These are phyloP conservation scores for Chaetura pelagica DNA, from an alignment of 2,113 vertebrate species.

Conservation along the genomic window DNA sequence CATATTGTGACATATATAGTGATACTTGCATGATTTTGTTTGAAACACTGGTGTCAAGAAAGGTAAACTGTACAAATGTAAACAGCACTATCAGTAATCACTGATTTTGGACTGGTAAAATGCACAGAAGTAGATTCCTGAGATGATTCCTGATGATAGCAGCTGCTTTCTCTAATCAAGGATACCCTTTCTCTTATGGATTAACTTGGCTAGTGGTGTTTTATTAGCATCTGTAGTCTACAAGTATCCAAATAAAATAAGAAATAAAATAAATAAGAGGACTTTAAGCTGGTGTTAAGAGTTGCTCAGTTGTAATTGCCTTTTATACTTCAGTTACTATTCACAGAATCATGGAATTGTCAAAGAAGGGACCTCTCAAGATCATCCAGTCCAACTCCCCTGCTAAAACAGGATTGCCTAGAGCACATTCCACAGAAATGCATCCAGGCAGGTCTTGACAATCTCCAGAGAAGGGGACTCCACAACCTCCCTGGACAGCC, in stretches of 20 bases:
- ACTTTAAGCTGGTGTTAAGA: neutral
- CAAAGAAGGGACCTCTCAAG: no score
- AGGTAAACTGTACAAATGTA: neutral
- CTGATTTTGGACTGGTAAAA: neutral
- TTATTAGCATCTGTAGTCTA: neutral
- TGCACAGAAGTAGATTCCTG: neutral
- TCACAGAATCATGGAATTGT: neutral
- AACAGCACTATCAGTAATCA: rapidly evolving
- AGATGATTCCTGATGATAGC: neutral
- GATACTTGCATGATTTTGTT: neutral
- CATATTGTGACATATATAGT: neutral
- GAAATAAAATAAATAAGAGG: neutral
- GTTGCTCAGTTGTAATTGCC: neutral
- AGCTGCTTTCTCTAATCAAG: neutral
- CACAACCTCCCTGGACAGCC: no score
- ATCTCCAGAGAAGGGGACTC: no score
- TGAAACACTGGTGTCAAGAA: neutral
- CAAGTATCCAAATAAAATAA: neutral
- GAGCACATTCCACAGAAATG: no score
- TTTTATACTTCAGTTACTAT: neutral
- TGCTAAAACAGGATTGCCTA: no score
- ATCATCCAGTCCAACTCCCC: no score
- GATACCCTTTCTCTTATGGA: neutral
- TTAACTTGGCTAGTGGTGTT: neutral
- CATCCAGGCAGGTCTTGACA: no score